phyloP scores from a whole-genome alignment of 2,888 invertebrate genomes.

The Synanthedon vespiformis region DNA sequence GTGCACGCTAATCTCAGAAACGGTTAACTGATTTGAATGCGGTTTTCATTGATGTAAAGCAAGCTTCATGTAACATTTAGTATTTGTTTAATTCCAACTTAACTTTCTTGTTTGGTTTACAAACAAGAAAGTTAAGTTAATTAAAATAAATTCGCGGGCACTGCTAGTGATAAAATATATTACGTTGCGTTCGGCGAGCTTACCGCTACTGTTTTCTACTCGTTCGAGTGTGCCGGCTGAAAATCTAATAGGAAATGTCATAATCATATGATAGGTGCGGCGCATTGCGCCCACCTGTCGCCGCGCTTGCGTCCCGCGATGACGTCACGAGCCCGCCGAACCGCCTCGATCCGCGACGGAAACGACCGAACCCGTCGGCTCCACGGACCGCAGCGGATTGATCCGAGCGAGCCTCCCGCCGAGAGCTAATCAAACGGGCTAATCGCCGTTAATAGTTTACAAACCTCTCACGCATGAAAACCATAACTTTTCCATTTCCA shows the following conservation, averaged over 20 bases:
- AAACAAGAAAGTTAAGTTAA: no score
- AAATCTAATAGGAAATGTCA: constrained; percentile 59
- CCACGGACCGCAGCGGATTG: constrained; percentile 45
- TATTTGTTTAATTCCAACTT: no score
- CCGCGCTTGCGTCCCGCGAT: constrained; percentile 62
- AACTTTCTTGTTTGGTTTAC: no score
- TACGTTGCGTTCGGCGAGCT: constrained; percentile 25
- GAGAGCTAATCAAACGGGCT: constrained; percentile 37
- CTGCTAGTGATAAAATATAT: not conserved
- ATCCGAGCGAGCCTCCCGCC: constrained; percentile 37
- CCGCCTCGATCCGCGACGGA: constrained; percentile 29
- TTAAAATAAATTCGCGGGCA: no score
- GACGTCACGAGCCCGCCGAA: constrained; percentile 41
- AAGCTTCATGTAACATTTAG: no score
- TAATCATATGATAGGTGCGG: constrained; percentile 65
- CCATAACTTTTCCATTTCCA: not conserved
- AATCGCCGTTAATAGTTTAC: constrained; percentile 9
- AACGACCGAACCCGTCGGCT: constrained; percentile 19
- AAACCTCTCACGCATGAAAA: not conserved
- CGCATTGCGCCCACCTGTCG: constrained; percentile 70
- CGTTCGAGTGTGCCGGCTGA: constrained; percentile 24
- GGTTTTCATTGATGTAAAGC: no score
- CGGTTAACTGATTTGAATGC: no score
- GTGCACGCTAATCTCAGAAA: no score
- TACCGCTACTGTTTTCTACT: constrained; percentile 38